Conservation (phyloP, 1,140 invertebrate genomes). For the Holcopasites calliopsidis region DNA sequence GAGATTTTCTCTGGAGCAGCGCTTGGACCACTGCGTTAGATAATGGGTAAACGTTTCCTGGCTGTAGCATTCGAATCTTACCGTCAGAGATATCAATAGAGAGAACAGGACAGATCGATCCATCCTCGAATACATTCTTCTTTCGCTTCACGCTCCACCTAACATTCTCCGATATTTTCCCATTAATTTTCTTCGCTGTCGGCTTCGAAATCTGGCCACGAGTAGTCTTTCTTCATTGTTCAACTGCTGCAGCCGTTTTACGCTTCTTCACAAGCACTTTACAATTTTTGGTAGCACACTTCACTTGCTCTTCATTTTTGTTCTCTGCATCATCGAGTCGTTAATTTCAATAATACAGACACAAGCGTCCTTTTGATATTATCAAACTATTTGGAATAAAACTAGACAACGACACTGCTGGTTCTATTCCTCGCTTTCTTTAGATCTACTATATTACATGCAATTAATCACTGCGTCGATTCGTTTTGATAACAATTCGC, state of each 20-base stretch:
- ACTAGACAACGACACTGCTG: too few species aligned
- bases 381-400: too few species aligned
- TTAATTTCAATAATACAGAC: background rate
- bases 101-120: conserved; percentile 31
- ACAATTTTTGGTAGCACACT: background rate
- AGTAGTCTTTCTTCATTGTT: conserved; percentile 7
- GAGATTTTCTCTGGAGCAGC: too few species aligned
- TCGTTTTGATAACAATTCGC: too few species aligned
- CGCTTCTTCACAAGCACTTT: conserved; percentile 11
- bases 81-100: conserved; percentile 57
- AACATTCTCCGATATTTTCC: conserved; percentile 9
- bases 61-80: conserved; percentile 34
- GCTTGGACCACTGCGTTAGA: too few species aligned
- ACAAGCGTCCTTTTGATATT: background rate
- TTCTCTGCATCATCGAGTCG: background rate
- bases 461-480: too few species aligned
- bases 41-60: conserved; percentile 32
- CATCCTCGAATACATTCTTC: conserved; percentile 47
- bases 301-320: conserved; percentile 16
- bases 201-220: background rate
- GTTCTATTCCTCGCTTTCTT: too few species aligned
- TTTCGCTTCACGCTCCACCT: conserved; percentile 12
- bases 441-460: too few species aligned
- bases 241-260: background rate
- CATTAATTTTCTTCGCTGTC: background rate